Evolutionary conservation across 2,113 vertebrate species (phyloP).

Genomic region (Rhadina sibilatrix): DNA sequence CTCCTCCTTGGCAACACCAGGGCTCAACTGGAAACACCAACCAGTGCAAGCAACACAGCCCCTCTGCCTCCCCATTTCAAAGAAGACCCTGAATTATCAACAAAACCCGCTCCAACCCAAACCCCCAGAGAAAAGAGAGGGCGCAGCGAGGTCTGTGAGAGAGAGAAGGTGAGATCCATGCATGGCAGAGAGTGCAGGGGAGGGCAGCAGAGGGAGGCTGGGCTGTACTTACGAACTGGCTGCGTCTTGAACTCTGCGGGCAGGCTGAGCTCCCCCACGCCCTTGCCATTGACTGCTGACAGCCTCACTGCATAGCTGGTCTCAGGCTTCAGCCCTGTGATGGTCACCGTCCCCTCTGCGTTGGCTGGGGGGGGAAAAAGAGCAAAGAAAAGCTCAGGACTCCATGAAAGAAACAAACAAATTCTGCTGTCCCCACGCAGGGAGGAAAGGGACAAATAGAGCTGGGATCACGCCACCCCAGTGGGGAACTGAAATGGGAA

Average conservation of each 20-base stretch:
- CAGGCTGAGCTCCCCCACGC: slow-evolving; percentile 86
- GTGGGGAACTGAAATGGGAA: background rate
- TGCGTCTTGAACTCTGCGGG: slow-evolving; percentile 87
- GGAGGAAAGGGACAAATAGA: background rate
- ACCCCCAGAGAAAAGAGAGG: background rate
- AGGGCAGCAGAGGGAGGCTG: background rate
- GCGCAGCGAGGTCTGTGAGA: background rate
- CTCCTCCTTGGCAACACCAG: background rate
- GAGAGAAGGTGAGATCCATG: background rate
- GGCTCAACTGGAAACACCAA: background rate
- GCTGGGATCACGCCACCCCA: background rate
- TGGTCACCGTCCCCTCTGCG: slow-evolving; percentile 78
- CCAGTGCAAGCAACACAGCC: background rate
- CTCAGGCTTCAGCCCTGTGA: slow-evolving; percentile 88
- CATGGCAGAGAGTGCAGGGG: background rate
- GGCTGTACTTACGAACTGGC: slow-evolving; percentile 92
- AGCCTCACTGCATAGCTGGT: slow-evolving; percentile 86
- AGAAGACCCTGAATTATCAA: background rate
- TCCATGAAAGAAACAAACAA: background rate
- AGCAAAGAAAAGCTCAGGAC: background rate
- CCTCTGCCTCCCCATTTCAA: background rate
- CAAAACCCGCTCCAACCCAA: background rate
- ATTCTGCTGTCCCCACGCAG: background rate
- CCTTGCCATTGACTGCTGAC: slow-evolving; percentile 94
- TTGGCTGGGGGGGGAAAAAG: slow-evolving; percentile 53